Percentiles rank a stretch among this genome's conserved stretches.
These are phyloP conservation scores for Heliconius charithonia DNA, from an alignment of 2,888 invertebrate species.

Conservation along the genomic window DNA sequence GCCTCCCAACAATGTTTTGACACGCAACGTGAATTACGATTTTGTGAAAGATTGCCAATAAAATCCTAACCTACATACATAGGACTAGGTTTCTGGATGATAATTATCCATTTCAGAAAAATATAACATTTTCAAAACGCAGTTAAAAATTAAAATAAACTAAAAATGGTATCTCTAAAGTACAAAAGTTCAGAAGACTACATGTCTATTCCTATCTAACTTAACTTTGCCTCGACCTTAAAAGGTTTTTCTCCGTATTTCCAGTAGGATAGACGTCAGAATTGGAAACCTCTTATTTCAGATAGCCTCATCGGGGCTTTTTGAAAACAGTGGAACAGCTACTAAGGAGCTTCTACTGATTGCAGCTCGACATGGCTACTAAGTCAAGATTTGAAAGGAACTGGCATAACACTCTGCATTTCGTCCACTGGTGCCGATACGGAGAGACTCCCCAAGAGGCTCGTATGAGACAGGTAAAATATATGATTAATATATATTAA, in stretches of 20 bases:
- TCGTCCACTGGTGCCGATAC: constrained; percentile 88
- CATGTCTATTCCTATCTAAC: constrained; percentile 15
- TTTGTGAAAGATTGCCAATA: constrained; percentile 46
- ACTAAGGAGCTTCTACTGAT: constrained; percentile 83
- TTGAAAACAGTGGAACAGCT: constrained; percentile 74
- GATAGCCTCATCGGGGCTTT: constrained; percentile 78
- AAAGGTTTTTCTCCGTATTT: constrained; percentile 47
- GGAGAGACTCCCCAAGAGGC: constrained; percentile 87
- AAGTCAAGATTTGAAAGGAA: constrained; percentile 84
- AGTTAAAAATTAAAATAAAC: neutral
- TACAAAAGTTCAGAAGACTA: constrained; percentile 49
- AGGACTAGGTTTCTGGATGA: constrained; percentile 27
- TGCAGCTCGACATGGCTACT: constrained; percentile 84
- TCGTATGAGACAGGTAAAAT: constrained; percentile 87
- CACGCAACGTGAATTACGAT: constrained; percentile 47
- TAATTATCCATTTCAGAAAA: constrained; percentile 18
- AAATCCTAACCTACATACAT: constrained; percentile 41
- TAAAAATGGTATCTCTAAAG: neutral
- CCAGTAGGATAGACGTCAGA: constrained; percentile 69
- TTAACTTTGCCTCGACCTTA: constrained; percentile 49
- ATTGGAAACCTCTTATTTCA: constrained; percentile 83
- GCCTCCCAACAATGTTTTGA: constrained; percentile 44
- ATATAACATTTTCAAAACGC: neutral
- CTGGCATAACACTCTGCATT: constrained; percentile 87
- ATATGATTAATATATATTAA: neutral